Conservation (phyloP, 2,888 invertebrate species). For the Aphodius granarius region DNA sequence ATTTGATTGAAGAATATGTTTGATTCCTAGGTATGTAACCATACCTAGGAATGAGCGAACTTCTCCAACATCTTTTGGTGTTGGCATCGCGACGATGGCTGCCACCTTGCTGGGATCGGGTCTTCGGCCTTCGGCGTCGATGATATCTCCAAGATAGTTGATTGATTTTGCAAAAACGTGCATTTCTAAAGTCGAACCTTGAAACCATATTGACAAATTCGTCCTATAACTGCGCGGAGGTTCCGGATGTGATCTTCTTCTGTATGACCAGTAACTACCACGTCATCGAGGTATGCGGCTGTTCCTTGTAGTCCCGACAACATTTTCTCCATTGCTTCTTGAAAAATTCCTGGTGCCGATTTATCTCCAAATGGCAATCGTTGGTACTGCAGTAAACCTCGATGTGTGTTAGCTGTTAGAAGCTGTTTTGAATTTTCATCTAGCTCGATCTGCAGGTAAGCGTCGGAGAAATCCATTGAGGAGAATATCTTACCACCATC, state of each 20-base stretch:
- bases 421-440: constrained; percentile 18
- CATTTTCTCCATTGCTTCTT: constrained; percentile 26
- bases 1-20: constrained; percentile 8
- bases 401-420: constrained; percentile 31
- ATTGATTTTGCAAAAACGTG: constrained; percentile 13
- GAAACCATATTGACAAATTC: constrained; percentile 6
- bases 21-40: constrained; percentile 15
- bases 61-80: constrained; percentile 1
- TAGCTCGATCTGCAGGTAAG: constrained; percentile 21
- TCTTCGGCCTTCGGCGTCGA: neutral
- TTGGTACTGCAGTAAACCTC: constrained; percentile 29
- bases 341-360: constrained; percentile 35
- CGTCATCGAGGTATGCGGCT: constrained; percentile 17
- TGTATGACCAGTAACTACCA: constrained; percentile 11
- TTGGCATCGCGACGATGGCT: constrained; percentile 16
- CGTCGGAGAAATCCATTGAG: constrained; percentile 16
- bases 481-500: constrained; percentile 9
- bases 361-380: constrained; percentile 36
- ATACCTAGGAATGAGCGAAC: constrained; percentile 18
- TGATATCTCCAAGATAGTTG: constrained; percentile 19
- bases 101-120: constrained; percentile 10
- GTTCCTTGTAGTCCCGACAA: constrained; percentile 1
- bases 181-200: constrained; percentile 17
- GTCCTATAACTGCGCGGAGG: neutral
- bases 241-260: constrained; percentile 10